Evolutionary conservation across 2,888 invertebrate species (phyloP).

Genomic region (Elysia crispata): DNA sequence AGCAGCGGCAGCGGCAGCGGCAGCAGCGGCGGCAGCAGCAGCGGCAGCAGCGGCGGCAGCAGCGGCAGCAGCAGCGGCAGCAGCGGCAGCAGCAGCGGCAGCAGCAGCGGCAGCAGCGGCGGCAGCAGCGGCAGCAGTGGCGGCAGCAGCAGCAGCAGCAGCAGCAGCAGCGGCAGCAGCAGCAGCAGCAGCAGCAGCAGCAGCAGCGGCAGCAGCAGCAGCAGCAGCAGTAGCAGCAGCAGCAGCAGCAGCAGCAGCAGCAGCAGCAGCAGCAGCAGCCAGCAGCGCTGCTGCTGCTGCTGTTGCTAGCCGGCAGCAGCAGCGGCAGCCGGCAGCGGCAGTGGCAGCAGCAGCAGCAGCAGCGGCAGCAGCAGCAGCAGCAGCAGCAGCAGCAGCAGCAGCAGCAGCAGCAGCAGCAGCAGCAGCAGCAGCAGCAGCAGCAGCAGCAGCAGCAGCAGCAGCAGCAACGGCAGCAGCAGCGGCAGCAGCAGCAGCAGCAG

Average conservation of each 20-base stretch:
- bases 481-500: not conserved
- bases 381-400: not conserved
- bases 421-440: constrained; percentile 2
- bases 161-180: not conserved
- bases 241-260: constrained; percentile 1
- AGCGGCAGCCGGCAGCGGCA: too few species aligned
- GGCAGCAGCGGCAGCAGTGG: constrained; percentile 2
- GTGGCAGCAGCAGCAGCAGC: not conserved
- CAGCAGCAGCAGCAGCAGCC: not conserved
- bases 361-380: not conserved
- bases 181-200: not conserved
- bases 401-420: constrained; percentile 5
- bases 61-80: constrained; percentile 22
- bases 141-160: not conserved
- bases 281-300: too few species aligned
- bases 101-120: constrained; percentile 2
- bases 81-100: constrained; percentile 24
- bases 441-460: not conserved
- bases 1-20: not conserved
- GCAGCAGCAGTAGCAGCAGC: not conserved
- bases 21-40: constrained; percentile 1
- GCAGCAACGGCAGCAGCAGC: not conserved
- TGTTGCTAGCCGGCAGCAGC: not conserved
- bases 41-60: constrained; percentile 20
- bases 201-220: not conserved